These are phyloP conservation scores for Oophaga pumilio DNA, from an alignment of 2,113 vertebrate species.

Conservation along the genomic window DNA sequence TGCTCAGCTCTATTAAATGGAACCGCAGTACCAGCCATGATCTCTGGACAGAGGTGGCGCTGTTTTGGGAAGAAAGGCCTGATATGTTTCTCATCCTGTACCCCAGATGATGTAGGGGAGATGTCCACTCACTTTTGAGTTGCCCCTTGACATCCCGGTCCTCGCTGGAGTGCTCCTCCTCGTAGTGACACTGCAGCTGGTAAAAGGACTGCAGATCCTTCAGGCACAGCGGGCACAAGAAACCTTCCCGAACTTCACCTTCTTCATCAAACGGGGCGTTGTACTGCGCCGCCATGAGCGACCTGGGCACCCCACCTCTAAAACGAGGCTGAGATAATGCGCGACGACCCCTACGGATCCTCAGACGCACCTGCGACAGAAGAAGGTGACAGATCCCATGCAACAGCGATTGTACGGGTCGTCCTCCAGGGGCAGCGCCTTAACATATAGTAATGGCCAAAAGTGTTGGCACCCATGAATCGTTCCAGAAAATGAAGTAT, in stretches of 20 bases:
- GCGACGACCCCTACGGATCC: not conserved
- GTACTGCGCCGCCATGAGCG: constrained; percentile 83
- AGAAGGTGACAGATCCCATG: not conserved
- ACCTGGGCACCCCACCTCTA: not conserved
- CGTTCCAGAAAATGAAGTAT: too few relatives aligned
- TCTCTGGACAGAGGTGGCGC: not conserved
- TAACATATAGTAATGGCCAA: too few relatives aligned
- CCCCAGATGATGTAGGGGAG: too few relatives aligned
- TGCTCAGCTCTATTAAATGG: not conserved
- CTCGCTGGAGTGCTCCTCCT: constrained; percentile 88
- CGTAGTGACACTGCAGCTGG: constrained; percentile 93
- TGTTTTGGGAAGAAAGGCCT: not conserved
- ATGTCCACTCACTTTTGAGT: constrained; percentile 82
- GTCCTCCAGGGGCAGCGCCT: too few relatives aligned
- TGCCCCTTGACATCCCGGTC: constrained; percentile 86
- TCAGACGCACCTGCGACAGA: not conserved
- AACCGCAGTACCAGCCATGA: not conserved
- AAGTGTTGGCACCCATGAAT: too few relatives aligned
- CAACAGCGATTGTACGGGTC: too few relatives aligned
- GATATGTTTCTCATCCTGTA: not conserved
- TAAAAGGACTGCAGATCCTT: constrained; percentile 95
- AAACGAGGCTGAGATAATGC: not conserved
- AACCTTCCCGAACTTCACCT: constrained; percentile 89
- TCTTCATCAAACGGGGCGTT: constrained; percentile 81
- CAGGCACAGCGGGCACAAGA: constrained; percentile 91